These are phyloP conservation scores for Idris sp. DNA, from an alignment of 1,140 invertebrate species.

Conservation along the genomic window DNA sequence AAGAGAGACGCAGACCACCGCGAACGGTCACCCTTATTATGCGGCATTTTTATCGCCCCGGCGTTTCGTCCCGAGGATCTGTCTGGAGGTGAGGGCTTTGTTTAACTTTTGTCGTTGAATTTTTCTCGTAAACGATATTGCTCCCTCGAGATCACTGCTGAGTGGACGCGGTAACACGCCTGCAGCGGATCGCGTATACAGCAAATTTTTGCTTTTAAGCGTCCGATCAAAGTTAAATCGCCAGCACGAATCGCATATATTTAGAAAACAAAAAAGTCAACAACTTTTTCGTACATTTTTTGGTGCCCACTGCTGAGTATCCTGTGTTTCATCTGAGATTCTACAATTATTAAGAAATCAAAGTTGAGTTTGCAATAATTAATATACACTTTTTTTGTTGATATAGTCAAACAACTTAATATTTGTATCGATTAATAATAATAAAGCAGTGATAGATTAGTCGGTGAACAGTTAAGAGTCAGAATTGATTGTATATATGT, in stretches of 20 bases:
- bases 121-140: conserved; percentile 73
- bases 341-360: conserved; percentile 40
- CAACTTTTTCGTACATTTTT: conserved; percentile 19
- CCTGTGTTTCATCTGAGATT: conserved; percentile 38
- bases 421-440: conserved; percentile 36
- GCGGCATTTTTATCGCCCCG: conserved; percentile 62
- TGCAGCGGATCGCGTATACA: conserved; percentile 35
- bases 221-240: conserved; percentile 40
- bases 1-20: conserved; percentile 63
- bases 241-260: conserved; percentile 39
- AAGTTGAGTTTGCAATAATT: not conserved
- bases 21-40: conserved; percentile 72
- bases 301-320: conserved; percentile 4
- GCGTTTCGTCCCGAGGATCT: conserved; percentile 35
- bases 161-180: conserved; percentile 54
- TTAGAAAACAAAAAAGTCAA: conserved; percentile 13
- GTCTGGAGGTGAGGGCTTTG: conserved; percentile 66
- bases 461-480: conserved; percentile 50
- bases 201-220: conserved; percentile 53
- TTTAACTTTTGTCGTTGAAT: conserved; percentile 75
- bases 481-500: conserved; percentile 50
- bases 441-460: conserved; percentile 48
- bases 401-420: conserved; percentile 46
- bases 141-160: conserved; percentile 70
- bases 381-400: no score